Base-by-base conservation (phyloP, 2,797 vertebrate genomes). In the Gambusia yucatana region DNA sequence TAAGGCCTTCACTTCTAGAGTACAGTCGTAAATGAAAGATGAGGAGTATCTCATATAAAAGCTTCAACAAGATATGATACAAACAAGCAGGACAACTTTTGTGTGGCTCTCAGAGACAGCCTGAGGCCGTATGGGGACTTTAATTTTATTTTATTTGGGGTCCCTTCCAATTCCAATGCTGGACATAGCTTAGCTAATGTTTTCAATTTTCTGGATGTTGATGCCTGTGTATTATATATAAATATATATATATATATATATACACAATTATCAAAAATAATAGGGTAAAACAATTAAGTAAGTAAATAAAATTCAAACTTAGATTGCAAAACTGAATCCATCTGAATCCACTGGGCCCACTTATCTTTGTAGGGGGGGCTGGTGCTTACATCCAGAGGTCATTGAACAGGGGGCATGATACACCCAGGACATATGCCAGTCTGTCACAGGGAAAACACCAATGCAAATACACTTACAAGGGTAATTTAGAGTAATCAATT, bases 41-140 rank as follows among this genome's bases (percentile, higher is more conserved):
- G 61, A 70, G 82, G 36, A 47, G 28, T 78, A 83, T 72, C 43
- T 82, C 44, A 84, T 76, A 89, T 88, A 57, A 86, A 82, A 78
- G 52, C 61, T 76, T 59, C 47, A 47, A 47, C 44, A 75, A 80
- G 77, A 77, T 72, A 43, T 69, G 46, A 61, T n/a, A 63, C 59
- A 39, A 73, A 69, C 28, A 72, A 70, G n/a, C n/a, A 69, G 80
- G 75, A 30, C 22, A 72, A 25, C 43, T 33, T 75, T 84, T 85
- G 46, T 43, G 81, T 75, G 22, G 43, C 52, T 46, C 36, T 78
- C 2, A 14, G 39, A n/a, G 39, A 17, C 17, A 8, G 61, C 33
- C 16, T 7, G 1, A 20, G 7, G 39, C 10, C 17, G 1, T n/a
- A 25, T 6, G 9, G 22, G 36, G 39, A 39, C 39, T 6, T 41